Percentiles rank a stretch among this genome's conserved stretches.
These are phyloP conservation scores for Branchinecta lindahli DNA, from an alignment of 1,140 invertebrate genomes.

Conservation along the genomic window DNA sequence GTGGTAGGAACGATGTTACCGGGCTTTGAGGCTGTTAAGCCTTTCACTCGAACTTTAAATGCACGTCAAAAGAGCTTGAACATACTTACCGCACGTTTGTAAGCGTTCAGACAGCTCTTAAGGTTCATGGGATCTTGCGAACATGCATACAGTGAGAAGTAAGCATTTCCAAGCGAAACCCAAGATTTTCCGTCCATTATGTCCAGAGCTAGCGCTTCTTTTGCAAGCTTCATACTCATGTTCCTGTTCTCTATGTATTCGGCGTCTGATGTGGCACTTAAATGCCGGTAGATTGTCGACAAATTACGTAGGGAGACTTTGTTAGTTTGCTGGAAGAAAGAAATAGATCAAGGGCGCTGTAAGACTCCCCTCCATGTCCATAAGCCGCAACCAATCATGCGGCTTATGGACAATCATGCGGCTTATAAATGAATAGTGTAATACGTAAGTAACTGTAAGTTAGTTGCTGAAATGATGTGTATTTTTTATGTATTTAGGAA, in stretches of 20 bases:
- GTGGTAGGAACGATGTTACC: too few species aligned
- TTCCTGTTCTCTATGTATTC: constrained; percentile 48
- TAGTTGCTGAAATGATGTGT: too few species aligned
- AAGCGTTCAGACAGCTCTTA: neutral
- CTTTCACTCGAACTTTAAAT: neutral
- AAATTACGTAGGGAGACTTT: constrained; percentile 61
- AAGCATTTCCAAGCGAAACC: constrained; percentile 69
- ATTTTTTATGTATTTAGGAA: too few species aligned
- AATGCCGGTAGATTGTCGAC: constrained; percentile 64
- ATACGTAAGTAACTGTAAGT: too few species aligned
- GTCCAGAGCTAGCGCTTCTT: constrained; percentile 64
- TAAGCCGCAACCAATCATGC: too few species aligned
- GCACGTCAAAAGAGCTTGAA: neutral
- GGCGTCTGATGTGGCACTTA: constrained; percentile 35
- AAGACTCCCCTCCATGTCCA: too few species aligned
- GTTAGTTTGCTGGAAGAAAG: constrained; percentile 44
- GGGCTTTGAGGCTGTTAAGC: too few species aligned
- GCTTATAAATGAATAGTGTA: too few species aligned
- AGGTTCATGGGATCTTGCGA: neutral
- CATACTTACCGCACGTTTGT: neutral
- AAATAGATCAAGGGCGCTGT: neutral
- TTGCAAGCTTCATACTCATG: constrained; percentile 57
- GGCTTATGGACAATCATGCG: too few species aligned
- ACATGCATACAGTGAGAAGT: constrained; percentile 42
- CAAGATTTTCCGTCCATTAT: constrained; percentile 67